These are phyloP conservation scores for Timema cristinae DNA, from an alignment of 2,888 invertebrate species.

Conservation along the genomic window DNA sequence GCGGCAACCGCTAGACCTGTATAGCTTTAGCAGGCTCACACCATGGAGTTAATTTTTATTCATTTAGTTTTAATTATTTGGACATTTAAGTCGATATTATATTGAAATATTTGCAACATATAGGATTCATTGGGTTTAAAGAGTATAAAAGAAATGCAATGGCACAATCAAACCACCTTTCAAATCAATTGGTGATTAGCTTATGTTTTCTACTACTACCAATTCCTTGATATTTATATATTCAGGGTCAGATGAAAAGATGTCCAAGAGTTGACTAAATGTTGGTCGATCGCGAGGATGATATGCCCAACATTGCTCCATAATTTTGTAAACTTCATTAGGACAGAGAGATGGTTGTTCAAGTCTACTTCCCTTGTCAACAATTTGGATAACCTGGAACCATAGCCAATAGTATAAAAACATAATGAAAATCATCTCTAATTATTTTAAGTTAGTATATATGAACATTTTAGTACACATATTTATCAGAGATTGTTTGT, in stretches of 20 bases:
- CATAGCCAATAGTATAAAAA: background rate
- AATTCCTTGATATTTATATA: conserved; percentile 77
- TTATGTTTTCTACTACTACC: conserved; percentile 53
- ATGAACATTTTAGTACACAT: no score
- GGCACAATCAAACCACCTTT: no score
- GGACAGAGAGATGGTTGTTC: conserved; percentile 72
- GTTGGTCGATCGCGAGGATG: conserved; percentile 72
- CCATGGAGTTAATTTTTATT: no score
- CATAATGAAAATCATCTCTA: background rate
- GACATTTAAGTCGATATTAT: no score
- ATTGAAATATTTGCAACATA: no score
- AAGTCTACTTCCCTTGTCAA: conserved; percentile 76
- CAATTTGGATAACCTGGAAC: conserved; percentile 69
- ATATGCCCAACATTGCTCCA: conserved; percentile 84
- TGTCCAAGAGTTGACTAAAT: conserved; percentile 69
- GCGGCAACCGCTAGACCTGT: no score
- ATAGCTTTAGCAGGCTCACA: no score
- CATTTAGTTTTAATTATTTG: no score
- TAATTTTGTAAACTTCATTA: conserved; percentile 72
- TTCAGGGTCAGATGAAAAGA: conserved; percentile 70
- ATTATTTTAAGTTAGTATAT: no score
- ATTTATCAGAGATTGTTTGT: no score
- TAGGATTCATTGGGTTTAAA: no score
- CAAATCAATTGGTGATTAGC: conserved; percentile 36
- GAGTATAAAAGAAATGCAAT: no score